Percentiles rank a stretch among this genome's conserved stretches.
Conservation (phyloP, 2,797 vertebrate genomes). For the Thamnophis elegans region DNA sequence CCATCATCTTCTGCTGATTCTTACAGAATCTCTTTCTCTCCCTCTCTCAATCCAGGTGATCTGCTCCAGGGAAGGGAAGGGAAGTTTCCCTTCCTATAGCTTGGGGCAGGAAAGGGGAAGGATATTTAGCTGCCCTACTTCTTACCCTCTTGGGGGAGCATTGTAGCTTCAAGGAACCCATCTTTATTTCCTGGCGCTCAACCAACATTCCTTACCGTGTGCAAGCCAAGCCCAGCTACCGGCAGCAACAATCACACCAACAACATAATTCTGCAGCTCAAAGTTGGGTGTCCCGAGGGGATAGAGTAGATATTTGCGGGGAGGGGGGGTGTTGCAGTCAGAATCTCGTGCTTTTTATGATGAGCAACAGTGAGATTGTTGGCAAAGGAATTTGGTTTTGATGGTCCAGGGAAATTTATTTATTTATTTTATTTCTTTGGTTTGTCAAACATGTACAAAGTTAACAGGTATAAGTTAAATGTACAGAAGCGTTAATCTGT, state of each 20-base stretch:
- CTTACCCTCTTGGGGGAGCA: neutral
- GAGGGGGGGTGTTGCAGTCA: neutral
- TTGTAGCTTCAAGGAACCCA: neutral
- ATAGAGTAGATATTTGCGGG: neutral
- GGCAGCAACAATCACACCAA: neutral
- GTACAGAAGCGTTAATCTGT: no score
- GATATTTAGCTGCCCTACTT: slow-evolving; percentile 22
- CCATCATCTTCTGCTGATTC: neutral
- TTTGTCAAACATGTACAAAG: no score
- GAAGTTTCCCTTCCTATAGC: slow-evolving; percentile 21
- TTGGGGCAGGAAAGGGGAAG: neutral
- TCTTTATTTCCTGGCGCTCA: accelerated
- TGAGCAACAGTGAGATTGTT: neutral
- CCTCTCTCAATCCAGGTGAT: neutral
- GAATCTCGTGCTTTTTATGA: slow-evolving; percentile 10
- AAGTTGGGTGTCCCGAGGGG: neutral
- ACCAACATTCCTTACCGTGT: neutral
- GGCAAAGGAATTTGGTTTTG: slow-evolving; percentile 18
- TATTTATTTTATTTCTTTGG: no score
- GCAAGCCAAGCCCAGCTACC: neutral
- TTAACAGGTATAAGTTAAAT: no score
- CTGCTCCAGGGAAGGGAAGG: slow-evolving; percentile 31
- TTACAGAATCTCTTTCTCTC: neutral
- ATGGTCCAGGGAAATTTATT: accelerated
- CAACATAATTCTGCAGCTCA: neutral